These are phyloP conservation scores for Crotalus tigris DNA, from an alignment of 2,113 vertebrate genomes.

Conservation along the genomic window DNA sequence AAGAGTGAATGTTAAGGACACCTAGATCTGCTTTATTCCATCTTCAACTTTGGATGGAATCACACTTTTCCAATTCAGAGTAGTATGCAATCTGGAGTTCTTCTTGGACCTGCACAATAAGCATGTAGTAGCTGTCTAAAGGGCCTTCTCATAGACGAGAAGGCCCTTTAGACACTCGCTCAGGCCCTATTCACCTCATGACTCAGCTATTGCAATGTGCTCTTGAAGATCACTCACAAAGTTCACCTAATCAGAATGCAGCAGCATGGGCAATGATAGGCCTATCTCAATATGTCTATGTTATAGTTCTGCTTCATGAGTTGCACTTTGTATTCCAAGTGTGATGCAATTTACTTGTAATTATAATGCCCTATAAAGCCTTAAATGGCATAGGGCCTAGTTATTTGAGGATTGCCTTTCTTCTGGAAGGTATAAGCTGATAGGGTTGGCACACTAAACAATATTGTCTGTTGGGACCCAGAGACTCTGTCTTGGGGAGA, in stretches of 20 bases:
- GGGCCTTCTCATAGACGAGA: no score
- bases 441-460: not conserved
- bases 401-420: not conserved
- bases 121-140: not conserved
- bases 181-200: not conserved
- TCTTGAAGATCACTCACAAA: not conserved
- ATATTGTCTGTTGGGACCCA: not conserved
- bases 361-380: not conserved
- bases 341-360: not conserved
- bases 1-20: not conserved
- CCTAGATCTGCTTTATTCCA: not conserved
- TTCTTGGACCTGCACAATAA: not conserved
- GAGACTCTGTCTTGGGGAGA: not conserved
- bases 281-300: no score
- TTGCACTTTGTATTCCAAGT: not conserved
- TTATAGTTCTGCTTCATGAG: not conserved
- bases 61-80: not conserved
- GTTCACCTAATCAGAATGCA: not conserved
- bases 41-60: not conserved
- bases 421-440: not conserved
- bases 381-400: not conserved
- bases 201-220: not conserved
- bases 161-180: not conserved
- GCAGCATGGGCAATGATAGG: not conserved
- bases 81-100: not conserved